Conservation (phyloP, 2,113 vertebrate species). For the Mirza zaza region DNA sequence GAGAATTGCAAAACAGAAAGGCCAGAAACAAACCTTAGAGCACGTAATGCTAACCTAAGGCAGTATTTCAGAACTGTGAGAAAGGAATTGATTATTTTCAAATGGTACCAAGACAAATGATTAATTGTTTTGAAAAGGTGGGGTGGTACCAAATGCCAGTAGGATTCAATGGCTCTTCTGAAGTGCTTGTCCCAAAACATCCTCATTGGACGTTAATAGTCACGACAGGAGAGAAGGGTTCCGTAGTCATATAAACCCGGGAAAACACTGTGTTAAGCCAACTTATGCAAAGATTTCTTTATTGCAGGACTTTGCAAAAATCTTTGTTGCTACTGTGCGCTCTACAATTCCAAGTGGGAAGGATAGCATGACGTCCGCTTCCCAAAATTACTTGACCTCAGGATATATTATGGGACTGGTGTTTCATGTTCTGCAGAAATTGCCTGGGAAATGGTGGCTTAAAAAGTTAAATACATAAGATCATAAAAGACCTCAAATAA, state of each 20-base stretch:
- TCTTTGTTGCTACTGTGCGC: background rate
- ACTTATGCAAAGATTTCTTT: background rate
- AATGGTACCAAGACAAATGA: background rate
- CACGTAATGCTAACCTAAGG: background rate
- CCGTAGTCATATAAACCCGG: background rate
- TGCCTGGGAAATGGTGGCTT: background rate
- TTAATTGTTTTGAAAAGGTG: background rate
- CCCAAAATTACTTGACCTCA: background rate
- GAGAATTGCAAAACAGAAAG: background rate
- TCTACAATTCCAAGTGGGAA: background rate
- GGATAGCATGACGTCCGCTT: background rate
- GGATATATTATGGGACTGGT: background rate
- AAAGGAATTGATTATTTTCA: background rate
- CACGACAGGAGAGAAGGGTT: background rate
- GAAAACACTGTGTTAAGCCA: background rate
- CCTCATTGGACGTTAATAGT: background rate
- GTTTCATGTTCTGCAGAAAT: background rate
- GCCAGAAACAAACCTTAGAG: background rate
- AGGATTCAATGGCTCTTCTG: background rate
- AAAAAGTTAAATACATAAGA: background rate
- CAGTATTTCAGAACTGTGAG: background rate
- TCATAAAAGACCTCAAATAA: slow-evolving; percentile 27
- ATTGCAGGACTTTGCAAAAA: background rate
- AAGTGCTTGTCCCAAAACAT: background rate
- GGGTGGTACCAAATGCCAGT: background rate